Evolutionary conservation across 1,140 invertebrate species (phyloP).

Genomic region (Tetraneura akinire): DNA sequence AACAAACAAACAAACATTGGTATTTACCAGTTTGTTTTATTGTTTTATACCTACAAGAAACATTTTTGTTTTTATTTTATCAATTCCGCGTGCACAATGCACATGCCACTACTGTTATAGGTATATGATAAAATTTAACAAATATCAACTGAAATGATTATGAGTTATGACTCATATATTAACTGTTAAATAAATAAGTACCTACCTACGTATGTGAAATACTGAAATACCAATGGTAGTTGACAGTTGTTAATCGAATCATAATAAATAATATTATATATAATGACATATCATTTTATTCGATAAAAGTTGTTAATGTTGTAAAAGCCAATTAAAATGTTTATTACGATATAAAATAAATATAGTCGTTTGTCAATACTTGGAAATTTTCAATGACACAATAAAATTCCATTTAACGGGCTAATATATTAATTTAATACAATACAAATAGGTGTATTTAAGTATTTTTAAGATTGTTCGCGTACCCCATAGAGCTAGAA

Average conservation of each 20-base stretch:
- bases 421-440: neutral
- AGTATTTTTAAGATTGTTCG: neutral
- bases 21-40: neutral
- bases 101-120: no score
- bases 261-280: neutral
- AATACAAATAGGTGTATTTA: neutral
- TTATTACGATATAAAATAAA: slow-evolving; percentile 4
- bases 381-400: neutral
- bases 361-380: neutral
- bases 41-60: neutral
- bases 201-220: neutral
- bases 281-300: no score
- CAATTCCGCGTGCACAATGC: neutral
- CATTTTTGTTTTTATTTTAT: neutral
- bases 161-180: no score
- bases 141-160: no score
- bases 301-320: neutral
- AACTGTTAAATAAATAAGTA: neutral
- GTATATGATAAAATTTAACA: no score
- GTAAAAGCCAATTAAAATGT: neutral
- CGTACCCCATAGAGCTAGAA: neutral
- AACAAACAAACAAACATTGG: neutral
- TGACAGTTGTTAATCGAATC: neutral
- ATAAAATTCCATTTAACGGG: neutral
- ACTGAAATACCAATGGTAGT: neutral